Evolutionary conservation across 2,113 vertebrate species (phyloP), one percentile per base, ranked within the genome.

Genomic region (Bettongia penicillata): DNA sequence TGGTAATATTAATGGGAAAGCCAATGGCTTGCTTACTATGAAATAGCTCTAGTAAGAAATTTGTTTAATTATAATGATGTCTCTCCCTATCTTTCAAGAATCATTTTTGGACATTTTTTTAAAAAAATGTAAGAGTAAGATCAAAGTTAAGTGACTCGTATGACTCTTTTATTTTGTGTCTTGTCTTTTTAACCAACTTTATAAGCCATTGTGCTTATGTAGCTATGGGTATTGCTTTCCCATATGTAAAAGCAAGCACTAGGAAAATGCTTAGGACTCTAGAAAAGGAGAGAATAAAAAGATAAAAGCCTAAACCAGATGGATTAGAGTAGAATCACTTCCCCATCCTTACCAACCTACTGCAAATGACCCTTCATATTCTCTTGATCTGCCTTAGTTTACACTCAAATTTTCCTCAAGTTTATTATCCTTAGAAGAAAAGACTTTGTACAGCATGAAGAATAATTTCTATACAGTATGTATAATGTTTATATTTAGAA

Each of bases 1-100:
- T 55, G 26, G 6, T 8, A 93, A 26, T 93, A 94, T 93, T 94
- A 94, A 90, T 51, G 47, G 92, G 47, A 53, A 91, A 90, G 91
- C 55, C 84, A 95, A 94, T 93, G 53, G 24, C 16, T 28, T 11
- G 11, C 28, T 22, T 95, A 53, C 53, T 90, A 0, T 92, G 77
- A 96, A 12, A 96, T 92, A 96, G 92, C 25, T 55, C 7, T 93
- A 94, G 52, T 91, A 90, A 91, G 94, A 84, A 90, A 97, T 94
- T 95, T 22, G 90, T 57, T 94, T 51, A 96, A 31, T 94, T 25
- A 84, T 37, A 94, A 61, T 55, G 48, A 96, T 93, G 95, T 91
- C 22, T 28, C 53, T 94, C 90, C 19, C 28, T 92, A 55, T 96
- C 91, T 16, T 96, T 89, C 77, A 90, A 47, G 92, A 90, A 3